Conservation (phyloP, 2,797 vertebrate species). For the Cossypha polioptera region DNA sequence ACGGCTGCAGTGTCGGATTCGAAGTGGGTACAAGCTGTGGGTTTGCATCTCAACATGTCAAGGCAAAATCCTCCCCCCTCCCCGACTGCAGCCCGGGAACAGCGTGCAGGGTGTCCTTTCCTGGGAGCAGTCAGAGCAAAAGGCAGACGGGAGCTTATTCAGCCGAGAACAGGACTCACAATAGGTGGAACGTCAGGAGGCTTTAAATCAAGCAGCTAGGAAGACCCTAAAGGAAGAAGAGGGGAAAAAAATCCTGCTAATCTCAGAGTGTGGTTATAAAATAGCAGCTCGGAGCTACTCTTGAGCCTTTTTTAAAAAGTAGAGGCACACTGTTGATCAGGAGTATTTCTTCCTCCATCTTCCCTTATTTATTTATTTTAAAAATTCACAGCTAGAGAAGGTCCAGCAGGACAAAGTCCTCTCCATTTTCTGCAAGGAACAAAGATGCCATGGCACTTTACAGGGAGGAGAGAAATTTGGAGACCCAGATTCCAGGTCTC, state of each 20-base stretch:
- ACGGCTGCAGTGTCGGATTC: slow-evolving; percentile 8
- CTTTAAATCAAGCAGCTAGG: slow-evolving; percentile 54
- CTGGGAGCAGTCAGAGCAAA: not conserved
- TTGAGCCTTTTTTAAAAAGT: not conserved
- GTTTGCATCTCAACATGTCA: not conserved
- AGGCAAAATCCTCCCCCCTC: not conserved
- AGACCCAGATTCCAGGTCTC: not conserved
- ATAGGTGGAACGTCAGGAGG: slow-evolving; percentile 59
- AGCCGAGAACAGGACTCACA: slow-evolving; percentile 19
- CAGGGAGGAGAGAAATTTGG: not conserved
- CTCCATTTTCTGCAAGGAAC: not conserved
- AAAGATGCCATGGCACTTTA: rapidly evolving
- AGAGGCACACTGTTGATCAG: not conserved
- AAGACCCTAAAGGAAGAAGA: not conserved
- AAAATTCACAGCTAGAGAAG: not conserved
- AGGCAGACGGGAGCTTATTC: slow-evolving; percentile 25
- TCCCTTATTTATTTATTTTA: not conserved
- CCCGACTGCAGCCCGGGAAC: not conserved
- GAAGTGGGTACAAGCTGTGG: not conserved
- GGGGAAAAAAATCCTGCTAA: not conserved
- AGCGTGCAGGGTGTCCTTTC: not conserved
- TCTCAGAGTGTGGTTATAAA: not conserved
- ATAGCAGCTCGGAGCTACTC: not conserved
- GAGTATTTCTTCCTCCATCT: not conserved
- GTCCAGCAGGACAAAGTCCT: not conserved